phyloP scores from a whole-genome alignment of 2,888 invertebrate genomes.

The Vandiemenella viatica region DNA sequence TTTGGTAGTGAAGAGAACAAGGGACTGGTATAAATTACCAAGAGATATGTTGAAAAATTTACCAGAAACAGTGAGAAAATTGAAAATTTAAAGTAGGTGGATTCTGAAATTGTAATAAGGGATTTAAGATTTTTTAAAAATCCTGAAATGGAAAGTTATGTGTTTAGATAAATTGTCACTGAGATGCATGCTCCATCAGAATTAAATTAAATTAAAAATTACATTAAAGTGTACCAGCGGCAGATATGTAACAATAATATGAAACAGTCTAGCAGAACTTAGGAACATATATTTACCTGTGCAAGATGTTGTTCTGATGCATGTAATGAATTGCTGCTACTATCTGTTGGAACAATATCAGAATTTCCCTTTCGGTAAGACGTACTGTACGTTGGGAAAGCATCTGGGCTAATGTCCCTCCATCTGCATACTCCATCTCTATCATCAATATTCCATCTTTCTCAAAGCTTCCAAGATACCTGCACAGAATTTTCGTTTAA shows the following conservation, averaged over 20 bases:
- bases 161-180: too few species aligned
- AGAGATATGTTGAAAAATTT: too few species aligned
- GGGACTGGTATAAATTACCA: too few species aligned
- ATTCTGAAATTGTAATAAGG: too few species aligned
- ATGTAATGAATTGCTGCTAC: constrained; percentile 52
- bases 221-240: too few species aligned
- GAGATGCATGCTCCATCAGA: too few species aligned
- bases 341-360: constrained; percentile 50
- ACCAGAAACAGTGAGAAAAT: too few species aligned
- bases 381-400: constrained; percentile 35
- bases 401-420: constrained; percentile 51
- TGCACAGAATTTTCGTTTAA: constrained; percentile 17
- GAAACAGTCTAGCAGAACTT: not conserved
- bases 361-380: constrained; percentile 45
- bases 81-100: too few species aligned
- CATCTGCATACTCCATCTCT: constrained; percentile 68
- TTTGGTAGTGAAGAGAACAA: too few species aligned
- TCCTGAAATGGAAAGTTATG: too few species aligned
- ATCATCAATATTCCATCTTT: constrained; percentile 53
- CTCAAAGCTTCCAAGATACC: constrained; percentile 58
- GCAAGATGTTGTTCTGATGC: constrained; percentile 49
- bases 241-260: not conserved
- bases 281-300: constrained; percentile 27
- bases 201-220: too few species aligned
- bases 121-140: too few species aligned